Conservation (phyloP, 2,113 vertebrate species). For the Notothenia coriiceps region DNA sequence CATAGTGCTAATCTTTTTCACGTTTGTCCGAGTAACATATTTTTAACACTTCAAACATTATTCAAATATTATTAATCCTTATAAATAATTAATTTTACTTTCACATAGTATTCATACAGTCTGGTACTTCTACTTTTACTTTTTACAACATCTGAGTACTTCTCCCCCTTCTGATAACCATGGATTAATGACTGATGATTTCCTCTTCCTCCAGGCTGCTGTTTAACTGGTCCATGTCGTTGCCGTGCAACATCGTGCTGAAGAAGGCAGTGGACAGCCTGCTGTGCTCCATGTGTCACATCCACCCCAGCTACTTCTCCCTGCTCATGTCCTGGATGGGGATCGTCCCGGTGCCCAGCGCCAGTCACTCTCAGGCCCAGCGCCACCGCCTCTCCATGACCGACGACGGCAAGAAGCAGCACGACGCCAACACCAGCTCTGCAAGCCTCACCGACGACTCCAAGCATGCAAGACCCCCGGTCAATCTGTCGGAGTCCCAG, state of each 20-base stretch:
- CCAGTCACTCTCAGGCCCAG: slow-evolving; percentile 88
- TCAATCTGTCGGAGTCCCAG: slow-evolving; percentile 92
- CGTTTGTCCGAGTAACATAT: background rate
- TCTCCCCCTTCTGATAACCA: background rate
- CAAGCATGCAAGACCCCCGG: slow-evolving; percentile 92
- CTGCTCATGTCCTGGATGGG: slow-evolving; percentile 99
- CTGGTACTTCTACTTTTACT: too few relatives aligned
- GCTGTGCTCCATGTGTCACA: slow-evolving; percentile 97
- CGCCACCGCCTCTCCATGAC: slow-evolving; percentile 95
- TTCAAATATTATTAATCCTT: background rate
- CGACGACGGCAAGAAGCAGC: slow-evolving; percentile 97
- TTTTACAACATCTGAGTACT: too few relatives aligned
- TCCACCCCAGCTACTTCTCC: slow-evolving; percentile 97
- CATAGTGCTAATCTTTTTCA: too few relatives aligned
- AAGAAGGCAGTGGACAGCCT: slow-evolving; percentile 99
- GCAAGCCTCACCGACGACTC: slow-evolving; percentile 95
- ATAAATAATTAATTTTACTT: background rate
- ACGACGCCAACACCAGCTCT: slow-evolving; percentile 78
- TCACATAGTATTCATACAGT: background rate
- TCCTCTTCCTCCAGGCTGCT: slow-evolving; percentile 85
- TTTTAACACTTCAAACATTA: background rate
- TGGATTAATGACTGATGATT: background rate
- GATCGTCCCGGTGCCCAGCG: slow-evolving; percentile 85
- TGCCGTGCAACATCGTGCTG: slow-evolving; percentile 95
- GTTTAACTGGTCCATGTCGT: slow-evolving; percentile 98